Evolutionary conservation across 2,888 invertebrate species (phyloP), one percentile per base, ranked within the genome.

Genomic region (Drosophila ochracea): DNA sequence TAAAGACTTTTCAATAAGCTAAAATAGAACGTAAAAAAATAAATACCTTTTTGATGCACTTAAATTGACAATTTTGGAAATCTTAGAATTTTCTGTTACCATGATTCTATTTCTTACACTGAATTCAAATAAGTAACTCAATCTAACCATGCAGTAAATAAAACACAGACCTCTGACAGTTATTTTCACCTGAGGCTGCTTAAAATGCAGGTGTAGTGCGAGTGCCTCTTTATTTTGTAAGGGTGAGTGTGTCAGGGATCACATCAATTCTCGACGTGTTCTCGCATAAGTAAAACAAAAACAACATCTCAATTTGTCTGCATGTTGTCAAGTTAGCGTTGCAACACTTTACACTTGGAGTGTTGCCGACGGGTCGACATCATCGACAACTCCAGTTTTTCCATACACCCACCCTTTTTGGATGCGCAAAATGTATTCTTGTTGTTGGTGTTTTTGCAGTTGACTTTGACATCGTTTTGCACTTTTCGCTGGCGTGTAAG

Each of bases 381-480:
- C 76, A 76, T 53, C 73, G 68, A 55, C 67, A 67, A 52, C 30
- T 61, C 62, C 61, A 63, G 19, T 66, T 62, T 30, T 21, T 13
- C 25, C 37, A 31, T 49, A 53, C 28, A 25, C 31, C 35, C 30
- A 41, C 16, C 25, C 7, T n/a, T 47, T 7, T 71, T 71, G 69
- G 53, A 68, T 64, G 60, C 60, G 50, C 53, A 63, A 64, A 60
- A 55, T 72, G 55, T 47, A 43, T 68, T 25, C 31, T 28, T 52
- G 37, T 19, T 47, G 43, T 54, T 58, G 61, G n/a, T 55, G 30
- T 30, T 41, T 49, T 41, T 77, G 73, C 67, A 66, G 79, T 71
- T 85, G 82, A 78, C 90, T 88, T 89, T 88, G 87, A 88, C 87
- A 89, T 76, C 87, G 76, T 85, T 87, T 87, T 89, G 83, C 85